Evolutionary conservation across 2,113 vertebrate genomes (phyloP), one percentile per base, ranked within the genome.

Genomic region (Hippotragus niger): DNA sequence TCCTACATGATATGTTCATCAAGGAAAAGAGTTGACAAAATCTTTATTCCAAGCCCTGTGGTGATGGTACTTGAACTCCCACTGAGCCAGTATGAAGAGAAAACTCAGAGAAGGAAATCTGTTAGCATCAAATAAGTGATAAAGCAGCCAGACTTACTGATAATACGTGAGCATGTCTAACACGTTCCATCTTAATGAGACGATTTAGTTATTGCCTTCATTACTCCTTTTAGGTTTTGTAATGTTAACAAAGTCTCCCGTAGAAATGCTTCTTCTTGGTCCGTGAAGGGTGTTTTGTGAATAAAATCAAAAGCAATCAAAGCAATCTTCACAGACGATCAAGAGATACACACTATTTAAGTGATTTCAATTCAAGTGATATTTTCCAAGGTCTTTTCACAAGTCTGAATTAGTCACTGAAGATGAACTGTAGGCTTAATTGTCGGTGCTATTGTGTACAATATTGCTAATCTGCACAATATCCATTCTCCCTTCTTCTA

Each of bases 61-160:
- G 36, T 91, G 86, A 94, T 71, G 90, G 58, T 50, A 29, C n/a
- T 67, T 50, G 82, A 91, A 71, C 83, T 89, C 94, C 89, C 36
- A 16, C 95, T 85, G 97, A 91, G 95, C 57, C 93, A 84, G 29
- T 19, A 3, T 45, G 87, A 52, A 89, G 43, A 47, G 76, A 67
- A 88, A 82, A 82, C 67, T 29, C 92, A 43, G 52, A 81, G 83
- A 86, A 92, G 31, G 86, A 88, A 93, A 91, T 93, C 47, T 89
- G 64, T 96, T 86, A 83, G 90, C 43, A 67, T 91, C 92, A 95
- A 67, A 91, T 86, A 81, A 84, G 88, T 15, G 1, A 76, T 55
- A 76, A 78, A 95, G 76, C 64, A 93, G 90, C 47, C 92, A 85
- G 17, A 88, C 76, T 85, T 58, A 52, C 76, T 58, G 86, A 67